Conservation (phyloP, 53 echinoderm and acorn worm species). For the Arbacia lixula region DNA sequence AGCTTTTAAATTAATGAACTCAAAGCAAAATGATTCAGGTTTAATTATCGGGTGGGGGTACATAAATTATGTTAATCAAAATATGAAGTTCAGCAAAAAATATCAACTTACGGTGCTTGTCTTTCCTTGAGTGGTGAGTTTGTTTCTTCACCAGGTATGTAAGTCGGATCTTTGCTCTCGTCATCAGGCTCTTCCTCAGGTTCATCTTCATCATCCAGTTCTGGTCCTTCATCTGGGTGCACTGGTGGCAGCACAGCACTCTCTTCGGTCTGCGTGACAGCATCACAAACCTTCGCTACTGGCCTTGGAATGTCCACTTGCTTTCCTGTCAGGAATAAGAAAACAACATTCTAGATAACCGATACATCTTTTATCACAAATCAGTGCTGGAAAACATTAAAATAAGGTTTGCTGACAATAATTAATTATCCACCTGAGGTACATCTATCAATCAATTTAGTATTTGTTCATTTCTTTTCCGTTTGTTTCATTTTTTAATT, state of each 20-base stretch:
- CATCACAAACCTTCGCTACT: conserved; percentile 11
- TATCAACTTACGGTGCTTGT: conserved; percentile 32
- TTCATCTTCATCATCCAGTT: conserved; percentile 2
- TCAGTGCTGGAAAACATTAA: too few relatives aligned
- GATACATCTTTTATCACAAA: too few relatives aligned
- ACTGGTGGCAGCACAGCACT: not conserved
- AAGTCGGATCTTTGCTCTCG: conserved; percentile 22
- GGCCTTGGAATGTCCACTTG: conserved; percentile 4
- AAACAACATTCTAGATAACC: too few relatives aligned
- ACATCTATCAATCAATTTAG: too few relatives aligned
- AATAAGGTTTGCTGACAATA: too few relatives aligned
- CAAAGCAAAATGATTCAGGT: not conserved
- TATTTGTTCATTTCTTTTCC: too few relatives aligned
- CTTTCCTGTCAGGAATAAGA: conserved; percentile 21
- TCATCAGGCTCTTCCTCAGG: conserved; percentile 9
- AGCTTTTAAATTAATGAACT: too few relatives aligned
- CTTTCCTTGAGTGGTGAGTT: conserved; percentile 4
- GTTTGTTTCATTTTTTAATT: too few relatives aligned
- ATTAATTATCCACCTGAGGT: too few relatives aligned
- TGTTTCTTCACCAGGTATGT: not conserved
- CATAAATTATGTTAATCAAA: not conserved
- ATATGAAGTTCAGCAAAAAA: not conserved
- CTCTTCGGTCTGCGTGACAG: conserved; percentile 1
- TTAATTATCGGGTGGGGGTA: not conserved
- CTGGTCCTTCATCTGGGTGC: not conserved